A percentile compares a stretch with the other conserved stretches of the same genome.
Evolutionary conservation across 2,797 vertebrate species (phyloP).

Genomic region (Brachyrhaphis roseni): DNA sequence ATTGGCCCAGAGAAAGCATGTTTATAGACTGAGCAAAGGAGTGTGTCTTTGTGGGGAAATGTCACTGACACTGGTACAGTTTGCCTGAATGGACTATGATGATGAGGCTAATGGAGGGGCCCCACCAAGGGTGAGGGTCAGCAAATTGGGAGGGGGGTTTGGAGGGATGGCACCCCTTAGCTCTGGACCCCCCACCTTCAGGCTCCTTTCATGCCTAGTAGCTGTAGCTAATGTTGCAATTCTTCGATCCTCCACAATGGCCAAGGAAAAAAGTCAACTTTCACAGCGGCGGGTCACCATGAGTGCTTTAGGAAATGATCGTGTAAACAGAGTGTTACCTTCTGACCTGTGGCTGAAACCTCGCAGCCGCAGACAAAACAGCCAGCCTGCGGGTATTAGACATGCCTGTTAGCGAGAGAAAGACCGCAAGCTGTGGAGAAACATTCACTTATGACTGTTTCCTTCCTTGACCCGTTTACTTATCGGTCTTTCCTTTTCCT

Average conservation of each 20-base stretch:
- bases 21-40: constrained; percentile 95
- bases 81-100: constrained; percentile 90
- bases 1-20: constrained; percentile 87
- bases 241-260: constrained; percentile 82
- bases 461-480: background rate
- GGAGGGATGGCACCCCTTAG: background rate
- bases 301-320: constrained; percentile 93
- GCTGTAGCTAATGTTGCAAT: constrained; percentile 91
- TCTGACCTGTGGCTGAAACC: constrained; percentile 94
- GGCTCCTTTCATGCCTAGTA: constrained; percentile 87
- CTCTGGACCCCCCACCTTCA: constrained; percentile 88
- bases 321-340: constrained; percentile 96
- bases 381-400: constrained; percentile 85
- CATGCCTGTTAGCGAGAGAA: constrained; percentile 89
- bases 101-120: constrained; percentile 87
- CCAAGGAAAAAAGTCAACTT: constrained; percentile 87
- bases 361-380: constrained; percentile 88
- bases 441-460: constrained; percentile 13
- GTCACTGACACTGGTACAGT: constrained; percentile 90
- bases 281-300: constrained; percentile 86
- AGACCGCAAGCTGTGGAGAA: constrained; percentile 75
- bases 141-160: constrained; percentile 27
- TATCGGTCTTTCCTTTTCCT: background rate
- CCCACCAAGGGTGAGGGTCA: constrained; percentile 71
- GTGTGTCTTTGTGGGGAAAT: constrained; percentile 91